Percentiles rank a stretch among this genome's conserved stretches.
phyloP scores from a whole-genome alignment of 2,113 vertebrate genomes.

The Chauna torquata region DNA sequence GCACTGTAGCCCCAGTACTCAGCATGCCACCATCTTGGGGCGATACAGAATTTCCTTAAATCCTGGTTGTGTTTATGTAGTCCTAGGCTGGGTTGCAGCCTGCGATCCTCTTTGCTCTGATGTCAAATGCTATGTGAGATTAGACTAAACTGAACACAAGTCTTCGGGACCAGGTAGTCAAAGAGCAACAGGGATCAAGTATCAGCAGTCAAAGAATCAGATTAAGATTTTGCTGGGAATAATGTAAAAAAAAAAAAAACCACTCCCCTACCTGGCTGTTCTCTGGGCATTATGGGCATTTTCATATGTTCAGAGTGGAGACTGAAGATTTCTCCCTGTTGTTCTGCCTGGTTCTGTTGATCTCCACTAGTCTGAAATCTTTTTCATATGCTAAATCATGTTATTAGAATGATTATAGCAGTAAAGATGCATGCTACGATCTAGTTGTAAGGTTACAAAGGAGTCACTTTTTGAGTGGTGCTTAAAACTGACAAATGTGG shows the following conservation, averaged over 20 bases:
- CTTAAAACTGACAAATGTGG: neutral
- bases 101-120: neutral
- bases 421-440: neutral
- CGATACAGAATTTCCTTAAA: neutral
- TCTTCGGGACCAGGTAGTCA: neutral
- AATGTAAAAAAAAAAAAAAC: neutral
- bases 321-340: neutral
- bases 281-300: neutral
- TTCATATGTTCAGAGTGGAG: neutral
- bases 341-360: neutral
- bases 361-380: neutral
- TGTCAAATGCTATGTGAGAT: neutral
- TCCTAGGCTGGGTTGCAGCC: neutral
- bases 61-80: neutral
- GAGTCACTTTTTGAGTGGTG: neutral
- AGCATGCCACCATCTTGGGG: rapidly evolving
- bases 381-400: neutral
- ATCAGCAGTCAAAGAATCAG: neutral
- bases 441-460: neutral
- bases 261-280: neutral
- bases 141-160: rapidly evolving
- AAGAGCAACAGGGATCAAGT: neutral
- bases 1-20: neutral
- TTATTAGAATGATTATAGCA: neutral
- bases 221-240: neutral